Conservation (phyloP, 2,888 invertebrate genomes). For the Mechanitis mazaeus region DNA sequence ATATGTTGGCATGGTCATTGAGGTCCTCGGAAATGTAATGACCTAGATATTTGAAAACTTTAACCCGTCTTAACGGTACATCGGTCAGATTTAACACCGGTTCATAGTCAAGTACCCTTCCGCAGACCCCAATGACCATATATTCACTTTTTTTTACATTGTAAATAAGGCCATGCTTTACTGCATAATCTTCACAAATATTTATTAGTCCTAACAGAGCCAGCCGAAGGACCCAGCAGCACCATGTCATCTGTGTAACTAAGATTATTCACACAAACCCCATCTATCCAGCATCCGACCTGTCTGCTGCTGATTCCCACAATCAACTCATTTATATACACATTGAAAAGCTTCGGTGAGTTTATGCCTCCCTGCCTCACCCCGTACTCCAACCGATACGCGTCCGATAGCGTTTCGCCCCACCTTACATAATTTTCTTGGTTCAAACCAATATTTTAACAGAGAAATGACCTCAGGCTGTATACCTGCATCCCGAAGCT, state of each 20-base stretch:
- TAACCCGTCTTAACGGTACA: too few relatives aligned
- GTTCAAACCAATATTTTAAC: slow-evolving; percentile 1
- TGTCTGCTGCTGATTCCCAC: too few relatives aligned
- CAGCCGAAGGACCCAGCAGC: too few relatives aligned
- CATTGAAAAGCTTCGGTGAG: slow-evolving; percentile 8
- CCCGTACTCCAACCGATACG: slow-evolving; percentile 8
- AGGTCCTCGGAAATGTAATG: too few relatives aligned
- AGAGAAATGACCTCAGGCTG: not conserved
- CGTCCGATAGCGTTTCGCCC: slow-evolving; percentile 3
- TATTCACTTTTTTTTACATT: not conserved
- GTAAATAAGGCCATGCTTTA: not conserved
- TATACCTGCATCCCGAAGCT: not conserved
- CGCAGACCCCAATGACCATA: not conserved
- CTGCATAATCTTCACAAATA: not conserved
- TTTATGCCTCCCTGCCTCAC: slow-evolving; percentile 9
- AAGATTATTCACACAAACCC: too few relatives aligned
- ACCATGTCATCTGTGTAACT: too few relatives aligned
- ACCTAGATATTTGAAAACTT: too few relatives aligned
- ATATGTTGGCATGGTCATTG: too few relatives aligned
- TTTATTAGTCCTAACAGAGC: too few relatives aligned
- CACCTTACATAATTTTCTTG: slow-evolving; percentile 1
- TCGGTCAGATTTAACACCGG: too few relatives aligned
- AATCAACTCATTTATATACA: slow-evolving; percentile 5
- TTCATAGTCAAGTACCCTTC: too few relatives aligned
- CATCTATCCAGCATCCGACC: too few relatives aligned